These are phyloP conservation scores for Anas platyrhynchos DNA, from an alignment of 2,113 vertebrate genomes.

Conservation along the genomic window DNA sequence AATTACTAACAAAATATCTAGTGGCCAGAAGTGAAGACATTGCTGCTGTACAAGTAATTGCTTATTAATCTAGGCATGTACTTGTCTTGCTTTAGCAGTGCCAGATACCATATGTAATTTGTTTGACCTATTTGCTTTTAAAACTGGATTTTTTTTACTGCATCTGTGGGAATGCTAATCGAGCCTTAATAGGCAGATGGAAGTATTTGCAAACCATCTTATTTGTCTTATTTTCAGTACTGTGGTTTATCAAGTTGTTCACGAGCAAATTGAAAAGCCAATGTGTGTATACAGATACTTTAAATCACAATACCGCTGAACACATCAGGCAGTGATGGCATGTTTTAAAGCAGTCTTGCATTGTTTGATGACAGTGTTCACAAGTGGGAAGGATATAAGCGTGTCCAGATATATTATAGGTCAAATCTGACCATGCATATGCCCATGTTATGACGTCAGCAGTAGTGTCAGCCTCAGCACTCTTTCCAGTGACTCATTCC, in stretches of 20 bases:
- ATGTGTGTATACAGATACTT: neutral
- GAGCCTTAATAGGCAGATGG: conserved; percentile 23
- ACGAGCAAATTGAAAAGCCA: conserved; percentile 19
- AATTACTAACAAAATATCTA: neutral
- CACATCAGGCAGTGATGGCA: neutral
- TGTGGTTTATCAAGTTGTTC: conserved; percentile 53
- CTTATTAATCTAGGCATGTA: conserved; percentile 9
- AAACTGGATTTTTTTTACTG: neutral
- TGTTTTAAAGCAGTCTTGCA: neutral
- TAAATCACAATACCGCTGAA: neutral
- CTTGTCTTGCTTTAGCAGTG: conserved; percentile 2
- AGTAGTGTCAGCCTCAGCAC: neutral
- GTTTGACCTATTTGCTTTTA: conserved; percentile 35
- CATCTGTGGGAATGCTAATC: conserved; percentile 36
- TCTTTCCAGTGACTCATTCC: neutral
- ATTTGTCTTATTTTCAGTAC: conserved; percentile 44
- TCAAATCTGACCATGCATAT: neutral
- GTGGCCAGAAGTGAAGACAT: neutral
- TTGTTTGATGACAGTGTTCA: neutral
- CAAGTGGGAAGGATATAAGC: neutral
- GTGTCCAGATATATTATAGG: neutral
- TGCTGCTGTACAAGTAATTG: neutral
- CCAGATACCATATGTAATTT: conserved; percentile 31
- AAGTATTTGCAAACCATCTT: conserved; percentile 42
- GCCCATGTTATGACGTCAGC: neutral